These are phyloP conservation scores for Zaprionus bogoriensis DNA, from an alignment of 2,888 invertebrate species.

Conservation along the genomic window DNA sequence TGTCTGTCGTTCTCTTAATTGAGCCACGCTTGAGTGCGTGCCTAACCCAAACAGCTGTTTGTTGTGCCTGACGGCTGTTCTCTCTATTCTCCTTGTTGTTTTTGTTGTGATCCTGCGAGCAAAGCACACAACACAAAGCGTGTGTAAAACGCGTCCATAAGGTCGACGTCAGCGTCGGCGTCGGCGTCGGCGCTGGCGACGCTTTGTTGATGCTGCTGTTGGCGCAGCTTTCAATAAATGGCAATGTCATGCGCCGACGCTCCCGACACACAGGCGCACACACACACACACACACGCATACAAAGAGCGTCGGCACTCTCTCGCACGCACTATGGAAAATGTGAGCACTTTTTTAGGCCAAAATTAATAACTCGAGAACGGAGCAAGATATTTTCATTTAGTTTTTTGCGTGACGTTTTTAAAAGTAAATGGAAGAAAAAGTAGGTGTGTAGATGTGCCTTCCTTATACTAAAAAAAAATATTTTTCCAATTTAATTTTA, in stretches of 20 bases:
- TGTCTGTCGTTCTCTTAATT: not conserved
- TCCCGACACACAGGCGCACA: conserved; percentile 15
- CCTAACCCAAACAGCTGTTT: conserved; percentile 75
- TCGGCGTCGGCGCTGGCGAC: too few relatives aligned
- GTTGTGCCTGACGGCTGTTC: conserved; percentile 38
- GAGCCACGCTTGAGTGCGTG: conserved; percentile 16
- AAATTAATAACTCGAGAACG: too few relatives aligned
- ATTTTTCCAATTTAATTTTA: too few relatives aligned
- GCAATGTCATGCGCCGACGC: conserved; percentile 69
- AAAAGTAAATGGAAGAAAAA: too few relatives aligned
- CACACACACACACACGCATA: not conserved
- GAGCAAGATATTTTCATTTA: too few relatives aligned
- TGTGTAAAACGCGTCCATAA: conserved; percentile 37
- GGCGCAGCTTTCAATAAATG: conserved; percentile 71
- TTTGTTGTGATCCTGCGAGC: conserved; percentile 37
- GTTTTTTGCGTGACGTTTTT: too few relatives aligned
- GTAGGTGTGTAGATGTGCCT: too few relatives aligned
- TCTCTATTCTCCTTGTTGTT: conserved; percentile 25
- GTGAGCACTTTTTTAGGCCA: too few relatives aligned
- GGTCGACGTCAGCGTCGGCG: too few relatives aligned
- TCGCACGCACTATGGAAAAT: too few relatives aligned
- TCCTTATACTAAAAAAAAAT: too few relatives aligned
- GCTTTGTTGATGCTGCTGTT: conserved; percentile 7
- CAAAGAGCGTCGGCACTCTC: not conserved
- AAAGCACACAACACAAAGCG: conserved; percentile 26